Percentiles rank a stretch among this genome's conserved stretches.
Conservation (phyloP, 2,113 vertebrate species). For the Kryptolebias marmoratus region DNA sequence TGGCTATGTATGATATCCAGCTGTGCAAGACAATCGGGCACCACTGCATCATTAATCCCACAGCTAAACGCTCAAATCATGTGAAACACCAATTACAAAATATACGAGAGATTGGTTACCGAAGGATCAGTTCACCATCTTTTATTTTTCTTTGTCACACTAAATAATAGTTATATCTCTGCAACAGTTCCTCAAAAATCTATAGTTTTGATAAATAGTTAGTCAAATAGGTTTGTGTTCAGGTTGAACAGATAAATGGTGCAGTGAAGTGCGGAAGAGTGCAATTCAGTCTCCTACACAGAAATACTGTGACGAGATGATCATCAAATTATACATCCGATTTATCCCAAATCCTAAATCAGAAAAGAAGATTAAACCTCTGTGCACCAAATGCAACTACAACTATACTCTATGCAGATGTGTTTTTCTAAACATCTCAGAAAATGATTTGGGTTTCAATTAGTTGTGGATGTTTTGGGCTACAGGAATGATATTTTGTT, state of each 20-base stretch:
- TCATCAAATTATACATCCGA: conserved; percentile 53
- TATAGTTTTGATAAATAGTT: neutral
- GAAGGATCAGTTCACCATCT: neutral
- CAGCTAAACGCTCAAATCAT: neutral
- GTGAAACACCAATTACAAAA: neutral
- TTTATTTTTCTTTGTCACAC: neutral
- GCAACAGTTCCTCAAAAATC: neutral
- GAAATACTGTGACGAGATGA: conserved; percentile 25
- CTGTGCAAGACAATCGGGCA: conserved; percentile 27
- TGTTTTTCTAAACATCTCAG: too few relatives aligned
- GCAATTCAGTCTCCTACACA: neutral
- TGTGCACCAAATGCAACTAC: conserved; percentile 42
- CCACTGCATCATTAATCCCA: conserved; percentile 16
- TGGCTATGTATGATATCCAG: conserved; percentile 20
- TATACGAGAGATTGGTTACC: neutral
- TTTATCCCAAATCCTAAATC: conserved; percentile 67
- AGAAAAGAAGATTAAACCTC: conserved; percentile 71
- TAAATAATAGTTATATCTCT: neutral
- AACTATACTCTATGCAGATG: conserved; percentile 16
- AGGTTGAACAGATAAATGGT: neutral
- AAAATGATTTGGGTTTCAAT: neutral
- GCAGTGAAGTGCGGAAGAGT: neutral
- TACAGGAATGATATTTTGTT: neutral
- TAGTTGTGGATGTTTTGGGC: neutral
- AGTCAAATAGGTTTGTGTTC: neutral